These are phyloP conservation scores for Drosophila elegans DNA, from an alignment of 1,140 invertebrate genomes.

Conservation along the genomic window DNA sequence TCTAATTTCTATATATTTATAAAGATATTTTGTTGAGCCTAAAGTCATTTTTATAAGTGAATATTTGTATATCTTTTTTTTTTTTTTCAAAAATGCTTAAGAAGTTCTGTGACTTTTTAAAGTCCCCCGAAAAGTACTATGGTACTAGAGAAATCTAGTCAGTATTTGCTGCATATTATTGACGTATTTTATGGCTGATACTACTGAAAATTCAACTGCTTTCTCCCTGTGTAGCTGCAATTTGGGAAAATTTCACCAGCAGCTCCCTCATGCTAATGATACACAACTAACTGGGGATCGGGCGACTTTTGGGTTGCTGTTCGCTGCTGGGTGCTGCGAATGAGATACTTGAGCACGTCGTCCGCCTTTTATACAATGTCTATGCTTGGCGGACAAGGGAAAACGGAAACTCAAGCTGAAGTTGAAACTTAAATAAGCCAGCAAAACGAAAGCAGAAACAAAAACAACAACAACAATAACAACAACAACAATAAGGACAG, in stretches of 20 bases:
- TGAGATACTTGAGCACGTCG: constrained; percentile 57
- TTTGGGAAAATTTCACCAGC: constrained; percentile 33
- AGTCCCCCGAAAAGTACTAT: too few species aligned
- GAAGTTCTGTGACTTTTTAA: too few species aligned
- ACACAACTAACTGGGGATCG: constrained; percentile 23
- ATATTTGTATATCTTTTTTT: too few species aligned
- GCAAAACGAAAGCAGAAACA: constrained; percentile 13
- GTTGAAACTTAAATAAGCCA: constrained; percentile 74
- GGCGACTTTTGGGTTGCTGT: neutral
- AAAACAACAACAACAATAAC: constrained; percentile 7
- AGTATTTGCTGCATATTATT: too few species aligned
- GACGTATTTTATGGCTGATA: neutral
- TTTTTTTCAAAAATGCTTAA: too few species aligned
- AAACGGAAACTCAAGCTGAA: constrained; percentile 46
- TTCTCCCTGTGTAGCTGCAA: constrained; percentile 9
- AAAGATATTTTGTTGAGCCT: too few species aligned
- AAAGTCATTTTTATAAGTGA: too few species aligned
- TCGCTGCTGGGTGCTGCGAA: constrained; percentile 29
- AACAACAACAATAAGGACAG: constrained; percentile 17
- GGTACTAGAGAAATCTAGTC: too few species aligned
- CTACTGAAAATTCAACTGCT: constrained; percentile 1
- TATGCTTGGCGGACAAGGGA: constrained; percentile 10
- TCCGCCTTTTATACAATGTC: constrained; percentile 47
- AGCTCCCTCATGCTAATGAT: constrained; percentile 44
- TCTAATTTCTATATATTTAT: too few species aligned